Base-by-base conservation (phyloP, 2,113 vertebrate genomes). In the Baryphthengus martii region DNA sequence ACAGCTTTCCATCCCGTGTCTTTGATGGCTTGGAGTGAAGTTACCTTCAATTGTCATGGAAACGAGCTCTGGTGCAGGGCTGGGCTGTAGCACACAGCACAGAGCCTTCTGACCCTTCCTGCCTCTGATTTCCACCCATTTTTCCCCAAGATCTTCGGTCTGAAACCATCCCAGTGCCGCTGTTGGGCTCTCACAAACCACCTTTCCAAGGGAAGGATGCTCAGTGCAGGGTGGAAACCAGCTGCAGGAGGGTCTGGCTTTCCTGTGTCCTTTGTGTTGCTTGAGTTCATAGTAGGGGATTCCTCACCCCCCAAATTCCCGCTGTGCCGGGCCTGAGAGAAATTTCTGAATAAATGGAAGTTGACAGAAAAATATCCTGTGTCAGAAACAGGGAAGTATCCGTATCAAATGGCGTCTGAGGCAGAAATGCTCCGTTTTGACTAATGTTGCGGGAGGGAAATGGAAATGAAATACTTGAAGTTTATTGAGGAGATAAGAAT, bases 331-430 rank as follows among this genome's bases (percentile, higher is more conserved):
- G 13, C 16, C 37, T 4, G 2, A 56, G 52, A 55, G 71, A 89
- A 61, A 79, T 65, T 72, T 52, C 52, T 20, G 29, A 28, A 11
- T 9, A 13, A 68, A 20, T 15, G n/a, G 53, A 65, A 70, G 24
- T 39, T 83, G 26, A 33, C 0, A 0, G 50, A 7, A 44, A 49
- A 49, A 19, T 12, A 29, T 10, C 18, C 11, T 0, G 0, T 20
- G 17, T 55, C 39, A 74, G 47, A 66, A 85, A 31, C 3, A 35
- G 7, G 12, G 31, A 49, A 50, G 24, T 23, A 14, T 49, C 84
- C 28, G 0, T 17, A 29, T 75, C 56, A 35, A 8, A 55, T 33
- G 33, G 33, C 11, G 33, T 37, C 52, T 42, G 61, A 74, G 47
- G 39, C 37, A 39, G 82, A 78, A 85, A 56, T 11, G 3, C 44